Conservation (phyloP, 2,888 invertebrate genomes). For the Callyntrura sp. region DNA sequence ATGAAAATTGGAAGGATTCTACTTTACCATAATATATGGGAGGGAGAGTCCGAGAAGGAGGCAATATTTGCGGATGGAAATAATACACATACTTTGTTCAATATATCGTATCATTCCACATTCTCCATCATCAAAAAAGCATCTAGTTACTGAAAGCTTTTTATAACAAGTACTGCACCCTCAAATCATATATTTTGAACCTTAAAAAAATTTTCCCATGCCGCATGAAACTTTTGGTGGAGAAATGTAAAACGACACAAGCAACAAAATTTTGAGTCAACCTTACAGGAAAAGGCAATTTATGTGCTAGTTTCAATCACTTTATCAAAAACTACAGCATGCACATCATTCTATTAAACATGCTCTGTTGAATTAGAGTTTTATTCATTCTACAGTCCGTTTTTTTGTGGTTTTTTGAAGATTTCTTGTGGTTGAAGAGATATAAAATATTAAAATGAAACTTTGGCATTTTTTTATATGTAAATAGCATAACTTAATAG, state of each 20-base stretch:
- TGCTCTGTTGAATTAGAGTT: not conserved
- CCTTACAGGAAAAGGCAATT: not conserved
- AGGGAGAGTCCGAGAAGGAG: not conserved
- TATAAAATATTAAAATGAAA: not conserved
- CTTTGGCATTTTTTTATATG: no score
- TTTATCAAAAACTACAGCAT: not conserved
- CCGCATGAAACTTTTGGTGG: not conserved
- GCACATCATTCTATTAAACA: no score
- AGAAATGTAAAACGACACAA: not conserved
- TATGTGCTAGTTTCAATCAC: constrained; percentile 28
- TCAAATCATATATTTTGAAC: no score
- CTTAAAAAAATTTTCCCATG: no score
- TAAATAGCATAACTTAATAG: not conserved
- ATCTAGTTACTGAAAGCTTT: not conserved
- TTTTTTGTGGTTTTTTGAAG: constrained; percentile 35
- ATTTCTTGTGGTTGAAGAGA: constrained; percentile 15
- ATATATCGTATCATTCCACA: constrained; percentile 38
- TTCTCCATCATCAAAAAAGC: not conserved
- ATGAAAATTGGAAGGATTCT: not conserved
- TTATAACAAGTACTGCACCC: not conserved
- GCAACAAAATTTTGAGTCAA: not conserved
- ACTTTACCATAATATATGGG: not conserved
- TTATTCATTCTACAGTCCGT: no score
- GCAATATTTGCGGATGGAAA: constrained; percentile 56
- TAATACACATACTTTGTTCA: constrained; percentile 23